A percentile compares a stretch with the other conserved stretches of the same genome.
phyloP scores from a whole-genome alignment of 1,140 invertebrate species.

The Penaeus japonicus region DNA sequence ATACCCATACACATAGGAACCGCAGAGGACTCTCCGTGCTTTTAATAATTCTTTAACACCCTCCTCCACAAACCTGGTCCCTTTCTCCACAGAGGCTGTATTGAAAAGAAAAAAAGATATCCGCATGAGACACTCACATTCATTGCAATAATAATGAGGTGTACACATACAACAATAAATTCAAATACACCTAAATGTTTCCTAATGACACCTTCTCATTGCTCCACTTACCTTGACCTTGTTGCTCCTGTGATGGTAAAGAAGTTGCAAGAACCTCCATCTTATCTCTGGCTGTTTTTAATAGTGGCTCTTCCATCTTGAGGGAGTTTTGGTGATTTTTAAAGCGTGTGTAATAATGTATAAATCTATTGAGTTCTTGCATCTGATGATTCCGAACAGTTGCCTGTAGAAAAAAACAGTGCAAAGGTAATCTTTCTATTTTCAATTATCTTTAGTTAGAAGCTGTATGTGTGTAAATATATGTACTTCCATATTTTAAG shows the following conservation, averaged over 20 bases:
- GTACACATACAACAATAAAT: too few species aligned
- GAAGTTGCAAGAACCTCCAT: conserved; percentile 70
- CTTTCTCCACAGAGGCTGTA: conserved; percentile 60
- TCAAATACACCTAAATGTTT: not conserved
- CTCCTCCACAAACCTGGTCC: conserved; percentile 72
- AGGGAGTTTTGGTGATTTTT: conserved; percentile 75
- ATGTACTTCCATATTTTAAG: too few species aligned
- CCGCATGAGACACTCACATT: too few species aligned
- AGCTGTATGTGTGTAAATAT: too few species aligned
- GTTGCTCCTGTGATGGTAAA: conserved; percentile 50
- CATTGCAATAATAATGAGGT: too few species aligned
- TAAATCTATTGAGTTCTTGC: conserved; percentile 73
- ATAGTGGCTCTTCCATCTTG: conserved; percentile 72
- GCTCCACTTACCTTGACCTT: conserved; percentile 37
- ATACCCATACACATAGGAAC: conserved; percentile 76
- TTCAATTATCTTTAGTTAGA: too few species aligned
- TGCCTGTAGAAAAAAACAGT: conserved; percentile 65
- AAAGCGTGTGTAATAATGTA: conserved; percentile 75
- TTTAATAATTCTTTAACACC: conserved; percentile 73
- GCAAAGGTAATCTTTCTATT: not conserved
- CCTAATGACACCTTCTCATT: not conserved
- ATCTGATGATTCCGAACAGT: conserved; percentile 69
- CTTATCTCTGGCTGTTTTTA: conserved; percentile 71
- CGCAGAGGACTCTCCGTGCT: conserved; percentile 73
- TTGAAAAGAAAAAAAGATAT: not conserved